Base-by-base conservation (phyloP, 2,888 invertebrate species). In the Habrosyne pyritoides region DNA sequence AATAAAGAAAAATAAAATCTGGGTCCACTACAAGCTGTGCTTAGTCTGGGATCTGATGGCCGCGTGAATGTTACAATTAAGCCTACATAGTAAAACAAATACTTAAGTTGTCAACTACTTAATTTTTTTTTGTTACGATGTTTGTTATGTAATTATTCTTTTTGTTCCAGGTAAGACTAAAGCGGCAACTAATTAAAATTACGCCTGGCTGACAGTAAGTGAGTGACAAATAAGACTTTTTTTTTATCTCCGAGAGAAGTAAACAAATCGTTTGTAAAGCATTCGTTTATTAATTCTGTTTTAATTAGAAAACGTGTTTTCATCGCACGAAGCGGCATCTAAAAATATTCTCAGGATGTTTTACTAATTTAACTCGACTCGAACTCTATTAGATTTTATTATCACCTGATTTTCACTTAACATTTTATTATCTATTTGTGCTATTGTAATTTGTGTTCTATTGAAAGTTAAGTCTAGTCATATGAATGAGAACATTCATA, bases 231-330 rank as follows among this genome's bases (percentile, higher is more conserved):
- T 42, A 42, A 42, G 42, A 42, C 8, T n/a, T 42, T 12, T 42
- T 8, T 42, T 7, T 24, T 24, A 24, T 42, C 58, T 64, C 28
- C 47, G 21, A 53, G 33, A 21, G 46, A 47, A 59, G 51, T n/a
- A 52, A 59, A 59, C 54, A 60, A 58, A 65, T 53, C 47, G 57
- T 56, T 49, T 48, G 26, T 36, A 55, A 10, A 8, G 12, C 54
- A 53, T 59, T 59, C 63, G 48, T 56, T 63, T 65, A 63, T 66
- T 67, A 66, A 73, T 69, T 60, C 60, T 52, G n/a, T 69, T 69
- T 66, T 72, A 72, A 72, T 73, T 72, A 66, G 56, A 69, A 69
- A 73, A 71, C 67, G 72, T 73, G 69, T 64, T 64, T 52, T 51
- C 55, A 51, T 55, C 55, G 59, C 54, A 48, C 58, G 53, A 55